Conservation (phyloP, 2,797 vertebrate species). For the Pipistrellus kuhlii region DNA sequence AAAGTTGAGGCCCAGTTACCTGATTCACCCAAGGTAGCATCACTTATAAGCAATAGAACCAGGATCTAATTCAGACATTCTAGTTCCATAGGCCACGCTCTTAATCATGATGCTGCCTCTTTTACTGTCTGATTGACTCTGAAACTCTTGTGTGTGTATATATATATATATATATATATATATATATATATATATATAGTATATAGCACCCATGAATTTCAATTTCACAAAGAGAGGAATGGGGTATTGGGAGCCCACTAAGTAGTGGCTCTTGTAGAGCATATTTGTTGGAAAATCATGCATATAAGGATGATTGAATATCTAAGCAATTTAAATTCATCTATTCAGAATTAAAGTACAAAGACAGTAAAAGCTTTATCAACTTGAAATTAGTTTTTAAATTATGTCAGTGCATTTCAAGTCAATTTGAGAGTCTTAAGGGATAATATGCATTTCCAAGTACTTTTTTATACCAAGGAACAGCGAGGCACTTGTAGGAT, state of each 20-base stretch:
- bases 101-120: not conserved
- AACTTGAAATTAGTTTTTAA: constrained; percentile 73
- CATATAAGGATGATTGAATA: not conserved
- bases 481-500: not conserved
- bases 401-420: constrained; percentile 36
- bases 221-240: not conserved
- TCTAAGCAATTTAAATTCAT: not conserved
- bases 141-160: not conserved
- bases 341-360: constrained; percentile 23
- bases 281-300: constrained; percentile 53
- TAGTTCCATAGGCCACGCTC: not conserved
- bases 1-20: not conserved
- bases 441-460: constrained; percentile 64
- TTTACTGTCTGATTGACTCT: not conserved
- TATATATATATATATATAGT: too few relatives aligned
- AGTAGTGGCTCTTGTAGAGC: not conserved
- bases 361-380: constrained; percentile 17
- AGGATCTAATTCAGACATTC: not conserved
- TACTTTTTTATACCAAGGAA: constrained; percentile 61
- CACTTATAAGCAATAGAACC: not conserved
- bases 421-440: constrained; percentile 60
- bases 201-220: not conserved
- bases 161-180: too few relatives aligned
- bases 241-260: not conserved
- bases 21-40: not conserved